phyloP scores from a whole-genome alignment of 2,888 invertebrate species.

The Trichopria drosophilae region DNA sequence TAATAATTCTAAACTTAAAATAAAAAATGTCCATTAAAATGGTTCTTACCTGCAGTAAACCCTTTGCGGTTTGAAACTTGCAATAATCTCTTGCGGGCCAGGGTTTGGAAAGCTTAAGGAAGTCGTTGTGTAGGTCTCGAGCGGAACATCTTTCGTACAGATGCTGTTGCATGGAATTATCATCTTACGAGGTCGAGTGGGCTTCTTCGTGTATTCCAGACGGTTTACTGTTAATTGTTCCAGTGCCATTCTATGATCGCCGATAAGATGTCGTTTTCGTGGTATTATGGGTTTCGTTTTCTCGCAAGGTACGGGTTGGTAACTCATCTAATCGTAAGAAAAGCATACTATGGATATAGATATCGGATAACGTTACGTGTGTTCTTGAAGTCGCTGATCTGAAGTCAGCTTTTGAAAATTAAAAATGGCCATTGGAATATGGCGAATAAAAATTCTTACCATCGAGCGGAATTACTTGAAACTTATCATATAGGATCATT shows the following conservation, averaged over 20 bases:
- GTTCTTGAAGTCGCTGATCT: too few relatives aligned
- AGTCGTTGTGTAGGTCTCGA: conserved; percentile 50
- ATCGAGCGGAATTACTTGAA: too few relatives aligned
- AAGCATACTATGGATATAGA: too few relatives aligned
- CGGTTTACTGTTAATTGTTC: conserved; percentile 51
- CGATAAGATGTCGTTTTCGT: conserved; percentile 42
- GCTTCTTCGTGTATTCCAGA: conserved; percentile 49
- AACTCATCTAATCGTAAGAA: conserved; percentile 55
- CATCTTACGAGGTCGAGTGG: conserved; percentile 38
- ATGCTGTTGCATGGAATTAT: conserved; percentile 51
- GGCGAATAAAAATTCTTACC: too few relatives aligned
- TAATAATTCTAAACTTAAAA: too few relatives aligned
- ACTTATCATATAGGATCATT: too few relatives aligned
- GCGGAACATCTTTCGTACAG: conserved; percentile 42
- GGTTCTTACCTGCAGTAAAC: conserved; percentile 44
- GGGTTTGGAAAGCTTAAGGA: conserved; percentile 51
- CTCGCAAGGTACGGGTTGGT: conserved; percentile 46
- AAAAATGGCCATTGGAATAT: too few relatives aligned
- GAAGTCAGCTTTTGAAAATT: too few relatives aligned
- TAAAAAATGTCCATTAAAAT: too few relatives aligned
- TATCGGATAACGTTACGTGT: too few relatives aligned
- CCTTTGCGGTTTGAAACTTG: conserved; percentile 49
- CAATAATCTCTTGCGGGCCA: conserved; percentile 39
- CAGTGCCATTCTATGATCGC: conserved; percentile 48
- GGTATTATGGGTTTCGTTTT: conserved; percentile 49